Evolutionary conservation across 2,113 vertebrate species (phyloP), one percentile per base, ranked within the genome.

Genomic region (Ancistrus triradiatus): DNA sequence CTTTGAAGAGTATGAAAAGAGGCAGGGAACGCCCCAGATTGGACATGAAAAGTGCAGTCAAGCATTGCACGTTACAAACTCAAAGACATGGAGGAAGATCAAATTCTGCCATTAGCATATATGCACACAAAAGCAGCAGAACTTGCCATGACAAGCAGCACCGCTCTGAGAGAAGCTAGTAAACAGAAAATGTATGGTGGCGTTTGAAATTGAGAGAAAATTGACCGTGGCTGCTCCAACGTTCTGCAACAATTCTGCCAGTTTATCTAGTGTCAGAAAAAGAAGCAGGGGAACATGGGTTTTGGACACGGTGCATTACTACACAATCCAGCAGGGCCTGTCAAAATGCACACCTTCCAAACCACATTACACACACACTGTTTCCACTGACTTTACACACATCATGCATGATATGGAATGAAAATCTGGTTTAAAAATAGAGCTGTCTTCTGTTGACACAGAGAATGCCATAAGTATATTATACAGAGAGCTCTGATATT

Each of bases 221-320:
- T 79, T 73, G 77, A 81, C 70, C 73, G 33, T 65, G 25, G 74
- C 75, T 64, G 59, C 55, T 28, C 19, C 43, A 68, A 72, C 33
- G 3, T 60, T 63, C 69, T 69, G 74, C 77, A 69, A 66, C 68
- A 72, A 78, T 85, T 87, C 77, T 73, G 72, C 68, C 68, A 37
- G 55, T 70, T 74, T n/a, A 68, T 42, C 48, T 59, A 25, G 19
- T 46, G 57, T 55, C 62, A 58, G 31, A 66, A 70, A 64, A 43
- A 74, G 65, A 59, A 21, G 62, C 46, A 49, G 75, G 68, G 52
- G 38, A 70, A 81, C 73, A 78, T 47, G 24, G 68, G 68, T 72
- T 55, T 57, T 46, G 56, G 69, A 70, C 50, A 73, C 22, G 31
- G 59, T 0, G 57, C 40, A 75, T 78, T 76, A 70, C 68, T 40